Percentiles rank a stretch among this genome's conserved stretches.
These are phyloP conservation scores for Diarsia brunnea DNA, from an alignment of 2,888 invertebrate genomes.

Conservation along the genomic window DNA sequence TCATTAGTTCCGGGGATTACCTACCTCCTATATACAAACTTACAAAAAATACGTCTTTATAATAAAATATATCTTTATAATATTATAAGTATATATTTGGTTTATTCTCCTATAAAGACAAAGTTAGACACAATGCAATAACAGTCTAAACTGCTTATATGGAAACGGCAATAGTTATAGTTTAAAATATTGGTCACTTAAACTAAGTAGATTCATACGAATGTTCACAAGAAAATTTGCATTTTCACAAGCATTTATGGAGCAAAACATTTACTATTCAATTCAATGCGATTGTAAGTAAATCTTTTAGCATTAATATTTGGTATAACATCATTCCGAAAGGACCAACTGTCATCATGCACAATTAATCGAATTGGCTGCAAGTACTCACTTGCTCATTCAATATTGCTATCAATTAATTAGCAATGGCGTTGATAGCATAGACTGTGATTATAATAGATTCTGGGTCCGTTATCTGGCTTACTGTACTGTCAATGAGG, in stretches of 20 bases:
- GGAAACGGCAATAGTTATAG: background rate
- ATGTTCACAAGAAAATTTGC: constrained; percentile 30
- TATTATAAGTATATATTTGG: background rate
- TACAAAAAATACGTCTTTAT: no score
- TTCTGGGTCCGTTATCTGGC: constrained; percentile 51
- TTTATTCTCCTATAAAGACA: background rate
- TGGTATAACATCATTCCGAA: constrained; percentile 52
- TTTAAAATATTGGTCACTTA: constrained; percentile 5
- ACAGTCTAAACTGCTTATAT: background rate
- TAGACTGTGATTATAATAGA: constrained; percentile 56
- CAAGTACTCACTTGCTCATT: constrained; percentile 56
- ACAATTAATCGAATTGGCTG: constrained; percentile 51
- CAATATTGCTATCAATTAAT: constrained; percentile 65
- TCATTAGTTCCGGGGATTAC: no score
- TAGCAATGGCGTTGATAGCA: constrained; percentile 55
- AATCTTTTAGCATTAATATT: constrained; percentile 43
- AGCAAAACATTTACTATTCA: constrained; percentile 29
- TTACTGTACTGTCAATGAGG: constrained; percentile 42
- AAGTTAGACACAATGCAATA: background rate
- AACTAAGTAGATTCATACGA: background rate
- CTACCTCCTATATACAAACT: no score
- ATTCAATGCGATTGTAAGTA: constrained; percentile 50
- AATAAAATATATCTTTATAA: no score
- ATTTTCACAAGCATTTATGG: constrained; percentile 28
- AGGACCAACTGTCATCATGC: constrained; percentile 45